phyloP scores from a whole-genome alignment of 2,888 invertebrate species.

The Melanchra persicariae region DNA sequence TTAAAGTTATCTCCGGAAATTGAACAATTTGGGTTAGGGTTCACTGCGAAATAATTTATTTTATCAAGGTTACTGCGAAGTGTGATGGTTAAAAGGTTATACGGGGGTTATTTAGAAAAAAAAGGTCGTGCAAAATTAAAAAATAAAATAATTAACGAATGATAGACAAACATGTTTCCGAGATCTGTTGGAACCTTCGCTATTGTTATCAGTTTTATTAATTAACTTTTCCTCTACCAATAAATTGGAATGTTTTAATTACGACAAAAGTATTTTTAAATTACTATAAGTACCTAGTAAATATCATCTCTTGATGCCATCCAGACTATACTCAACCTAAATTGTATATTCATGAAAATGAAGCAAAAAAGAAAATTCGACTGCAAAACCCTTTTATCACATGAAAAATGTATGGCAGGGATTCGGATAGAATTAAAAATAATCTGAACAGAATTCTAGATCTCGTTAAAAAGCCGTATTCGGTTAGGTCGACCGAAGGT shows the following conservation, averaged over 20 bases:
- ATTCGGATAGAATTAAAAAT: slow-evolving; percentile 27
- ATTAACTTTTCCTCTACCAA: neutral
- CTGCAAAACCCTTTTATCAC: slow-evolving; percentile 19
- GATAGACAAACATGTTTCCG: neutral
- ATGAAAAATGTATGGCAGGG: slow-evolving; percentile 39
- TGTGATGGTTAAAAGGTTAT: neutral
- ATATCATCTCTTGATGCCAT: neutral
- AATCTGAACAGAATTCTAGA: slow-evolving; percentile 32
- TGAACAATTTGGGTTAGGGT: slow-evolving; percentile 42
- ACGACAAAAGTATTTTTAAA: neutral
- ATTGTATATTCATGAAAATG: slow-evolving; percentile 20
- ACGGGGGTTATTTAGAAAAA: slow-evolving; percentile 3
- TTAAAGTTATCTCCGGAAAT: slow-evolving; percentile 40
- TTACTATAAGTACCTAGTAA: neutral
- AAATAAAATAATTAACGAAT: neutral
- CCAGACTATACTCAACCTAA: neutral
- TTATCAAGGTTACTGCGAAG: slow-evolving; percentile 1
- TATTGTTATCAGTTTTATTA: neutral
- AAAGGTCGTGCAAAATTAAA: neutral
- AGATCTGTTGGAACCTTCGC: neutral
- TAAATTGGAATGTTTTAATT: neutral
- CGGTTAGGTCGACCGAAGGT: slow-evolving; percentile 28
- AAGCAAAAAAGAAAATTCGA: slow-evolving; percentile 17
- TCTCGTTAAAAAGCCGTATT: slow-evolving; percentile 28
- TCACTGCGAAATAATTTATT: slow-evolving; percentile 27